Percentiles rank a stretch among this genome's conserved stretches.
These are phyloP conservation scores for Cataglyphis hispanica DNA, from an alignment of 1,140 invertebrate species.

Conservation along the genomic window DNA sequence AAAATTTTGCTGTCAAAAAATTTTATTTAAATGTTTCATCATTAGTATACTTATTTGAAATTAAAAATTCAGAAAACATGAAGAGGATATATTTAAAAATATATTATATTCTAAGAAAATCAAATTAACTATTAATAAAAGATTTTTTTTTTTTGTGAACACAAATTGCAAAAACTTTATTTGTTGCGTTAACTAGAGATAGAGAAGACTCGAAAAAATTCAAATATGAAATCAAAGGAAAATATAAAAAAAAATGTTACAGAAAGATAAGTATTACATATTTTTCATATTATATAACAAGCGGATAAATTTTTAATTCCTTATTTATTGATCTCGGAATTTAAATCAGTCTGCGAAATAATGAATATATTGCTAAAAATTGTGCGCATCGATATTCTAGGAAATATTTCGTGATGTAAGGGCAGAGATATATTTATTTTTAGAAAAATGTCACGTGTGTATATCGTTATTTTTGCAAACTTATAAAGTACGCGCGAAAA, in stretches of 20 bases:
- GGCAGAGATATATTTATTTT: constrained; percentile 38
- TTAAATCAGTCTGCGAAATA: constrained; percentile 51
- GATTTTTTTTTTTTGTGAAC: neutral
- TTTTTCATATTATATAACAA: constrained; percentile 54
- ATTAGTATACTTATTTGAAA: neutral
- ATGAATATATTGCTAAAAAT: constrained; percentile 60
- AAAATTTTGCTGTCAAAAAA: too few relatives aligned
- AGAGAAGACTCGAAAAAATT: constrained; percentile 18
- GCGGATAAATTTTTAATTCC: constrained; percentile 63
- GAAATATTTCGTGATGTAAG: neutral
- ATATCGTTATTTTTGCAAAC: neutral
- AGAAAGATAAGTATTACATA: constrained; percentile 39
- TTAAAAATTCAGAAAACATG: neutral
- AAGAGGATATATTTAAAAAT: neutral
- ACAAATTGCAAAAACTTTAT: neutral
- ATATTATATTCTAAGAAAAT: neutral
- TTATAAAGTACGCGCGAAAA: neutral
- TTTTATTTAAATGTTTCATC: neutral
- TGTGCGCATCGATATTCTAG: constrained; percentile 44
- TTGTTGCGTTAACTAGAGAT: neutral
- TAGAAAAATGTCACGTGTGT: neutral
- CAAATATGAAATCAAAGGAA: neutral
- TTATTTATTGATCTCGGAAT: constrained; percentile 51
- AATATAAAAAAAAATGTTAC: constrained; percentile 25
- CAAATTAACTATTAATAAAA: neutral